Base-by-base conservation (phyloP, 2,113 vertebrate genomes). In the Indicator indicator region DNA sequence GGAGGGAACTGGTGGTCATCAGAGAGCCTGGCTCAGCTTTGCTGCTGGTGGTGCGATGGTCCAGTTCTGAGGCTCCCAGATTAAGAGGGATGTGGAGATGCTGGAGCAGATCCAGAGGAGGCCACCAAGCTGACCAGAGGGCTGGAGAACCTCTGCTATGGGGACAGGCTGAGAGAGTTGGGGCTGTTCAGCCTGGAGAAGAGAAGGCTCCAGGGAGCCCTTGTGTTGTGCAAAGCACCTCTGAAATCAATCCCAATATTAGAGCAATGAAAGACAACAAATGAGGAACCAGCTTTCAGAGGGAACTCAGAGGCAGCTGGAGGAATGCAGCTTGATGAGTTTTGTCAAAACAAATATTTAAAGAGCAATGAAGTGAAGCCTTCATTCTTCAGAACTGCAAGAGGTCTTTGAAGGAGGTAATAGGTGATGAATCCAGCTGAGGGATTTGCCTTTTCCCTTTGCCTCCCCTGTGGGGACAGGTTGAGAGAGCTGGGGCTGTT, bases 171-270 rank as follows among this genome's bases (percentile, higher is more conserved):
- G 36, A 36, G 44, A 18, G 44, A 46, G 44, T 18, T 46, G 44
- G 9, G 44, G 44, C 15, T 46, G 16, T 46, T 46, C 16, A 46
- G 17, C 44, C 44, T 46, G 44, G 36, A 36, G 36, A 36, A 36
- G 44, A 46, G 44, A 46, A 18, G 17, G 44, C 16, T 46, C 15
- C 44, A 46, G 44, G 36, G 36, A 36, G 36, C 36, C 10, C 1
- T 64, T 38, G 68, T 73, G 74, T 55, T 93, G 74, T 50, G 52
- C 60, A 67, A 94, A 94, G 60, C 32, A 77, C 70, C 3, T 0
- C 81, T 87, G 59, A 78, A 89, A 91, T 91, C 62, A 93, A 68
- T 68, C 81, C 85, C 42, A 55, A 15, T 74, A 84, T 95, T 84
- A 80, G 12, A 81, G 73, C 56, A 73, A 63, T 80, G 77, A 93